A percentile compares a stretch with the other conserved stretches of the same genome.
These are phyloP conservation scores for Temnopleurus reevesii DNA, from an alignment of 53 echinoderm and acorn worm species.

Conservation along the genomic window DNA sequence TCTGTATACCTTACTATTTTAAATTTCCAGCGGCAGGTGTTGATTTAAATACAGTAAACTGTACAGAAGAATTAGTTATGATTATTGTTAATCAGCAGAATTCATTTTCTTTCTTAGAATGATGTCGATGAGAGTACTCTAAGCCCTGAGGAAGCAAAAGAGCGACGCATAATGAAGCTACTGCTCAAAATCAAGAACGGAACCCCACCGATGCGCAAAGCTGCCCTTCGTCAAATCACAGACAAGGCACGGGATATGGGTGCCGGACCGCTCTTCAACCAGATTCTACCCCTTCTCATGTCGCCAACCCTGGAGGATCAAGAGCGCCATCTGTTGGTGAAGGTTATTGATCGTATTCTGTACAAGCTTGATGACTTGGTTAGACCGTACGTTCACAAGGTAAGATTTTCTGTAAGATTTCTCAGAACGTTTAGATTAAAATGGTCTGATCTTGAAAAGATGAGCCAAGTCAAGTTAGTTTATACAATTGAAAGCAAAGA, in stretches of 20 bases:
- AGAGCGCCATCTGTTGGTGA: conserved; percentile 99
- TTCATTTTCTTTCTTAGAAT: conserved; percentile 57
- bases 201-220: conserved; percentile 98
- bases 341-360: conserved; percentile 95
- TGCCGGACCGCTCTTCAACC: conserved; percentile 98
- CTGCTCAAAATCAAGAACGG: conserved; percentile 98
- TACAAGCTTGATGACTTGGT: conserved; percentile 98
- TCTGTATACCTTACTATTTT: too few relatives aligned
- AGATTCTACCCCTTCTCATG: conserved; percentile 98
- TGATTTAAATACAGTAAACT: too few relatives aligned
- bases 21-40: too few relatives aligned
- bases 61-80: too few relatives aligned
- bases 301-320: conserved; percentile 99
- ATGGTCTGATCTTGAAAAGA: too few relatives aligned
- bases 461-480: too few relatives aligned
- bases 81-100: too few relatives aligned
- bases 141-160: conserved; percentile 93
- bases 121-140: conserved; percentile 97
- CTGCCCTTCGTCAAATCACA: conserved; percentile 96
- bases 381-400: conserved; percentile 98
- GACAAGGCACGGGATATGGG: conserved; percentile 98
- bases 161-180: conserved; percentile 91
- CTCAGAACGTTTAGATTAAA: too few relatives aligned
- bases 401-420: conserved; percentile 43
- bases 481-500: too few relatives aligned